Base-by-base conservation (phyloP, 2,113 vertebrate genomes). In the Antigone vipio region DNA sequence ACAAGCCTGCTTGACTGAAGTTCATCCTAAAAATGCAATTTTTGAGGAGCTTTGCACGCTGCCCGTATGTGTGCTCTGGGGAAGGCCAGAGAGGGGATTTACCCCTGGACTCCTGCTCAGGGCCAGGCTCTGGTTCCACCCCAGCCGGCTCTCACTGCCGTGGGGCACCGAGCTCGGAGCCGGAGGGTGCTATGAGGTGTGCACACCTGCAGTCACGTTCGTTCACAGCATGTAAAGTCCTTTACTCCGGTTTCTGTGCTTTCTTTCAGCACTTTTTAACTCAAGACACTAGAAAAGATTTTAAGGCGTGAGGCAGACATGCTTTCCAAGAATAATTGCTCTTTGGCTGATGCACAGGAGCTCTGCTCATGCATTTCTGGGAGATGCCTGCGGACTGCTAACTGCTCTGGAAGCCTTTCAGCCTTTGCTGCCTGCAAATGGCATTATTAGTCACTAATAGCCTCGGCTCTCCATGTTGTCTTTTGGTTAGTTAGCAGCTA, bases 401-500 rank as follows among this genome's bases (percentile, higher is more conserved):
- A 97, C 94, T 94, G 92, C 93, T 90, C 95, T 97, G 95, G 96
- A 97, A 95, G 95, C 91, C 91, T 96, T 68, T 97, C 95, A 96
- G 94, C 94, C 92, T 89, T 72, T 76, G 87, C 89, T 95, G 97
- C 92, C 94, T 96, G 96, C 94, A 94, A 96, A 94, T 95, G 96
- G 93, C 84, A 89, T 97, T 97, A 97, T 95, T 97, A 97, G 89
- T 95, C 91, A 62, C 89, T 96, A 96, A 97, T 97, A 95, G 94
- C 92, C 77, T 91, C 88, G 22, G 93, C 96, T 96, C 94, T 87
- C 96, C 91, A 32, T 68, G 89, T 96, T 94, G 96, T 94, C 96
- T 95, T 94, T 93, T 87, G 86, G 94, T 97, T 97, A 93, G 94
- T 97, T 97, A 97, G 96, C 95, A 96, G 95, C 92, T 94, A 95